Conservation (phyloP, 2,113 vertebrate species). For the Progne subis region DNA sequence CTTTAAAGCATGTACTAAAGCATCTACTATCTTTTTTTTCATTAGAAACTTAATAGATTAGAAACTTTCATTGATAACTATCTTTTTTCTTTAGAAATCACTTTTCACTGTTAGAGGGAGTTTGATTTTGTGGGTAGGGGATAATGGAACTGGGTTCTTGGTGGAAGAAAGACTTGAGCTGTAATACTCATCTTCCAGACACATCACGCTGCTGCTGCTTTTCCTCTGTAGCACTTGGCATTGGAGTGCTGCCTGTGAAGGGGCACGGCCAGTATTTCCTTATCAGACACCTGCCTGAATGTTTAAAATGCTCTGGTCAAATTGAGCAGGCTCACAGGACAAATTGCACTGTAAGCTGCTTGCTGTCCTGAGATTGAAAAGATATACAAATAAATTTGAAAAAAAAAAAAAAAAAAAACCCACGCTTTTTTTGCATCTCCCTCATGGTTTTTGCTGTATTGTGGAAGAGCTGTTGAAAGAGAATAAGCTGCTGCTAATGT, state of each 20-base stretch:
- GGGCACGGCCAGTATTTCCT: background rate
- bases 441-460: conserved; percentile 19
- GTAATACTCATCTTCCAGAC: background rate
- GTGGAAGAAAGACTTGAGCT: background rate
- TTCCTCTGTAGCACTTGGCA: background rate
- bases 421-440: background rate
- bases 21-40: background rate
- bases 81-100: background rate
- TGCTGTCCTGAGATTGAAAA: background rate
- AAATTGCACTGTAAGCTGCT: background rate
- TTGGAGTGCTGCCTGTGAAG: background rate
- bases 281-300: background rate
- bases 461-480: conserved; percentile 24
- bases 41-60: background rate
- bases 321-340: background rate
- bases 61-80: background rate
- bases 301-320: background rate
- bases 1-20: background rate
- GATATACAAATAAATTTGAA: background rate
- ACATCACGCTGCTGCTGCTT: background rate
- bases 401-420: background rate
- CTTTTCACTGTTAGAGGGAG: background rate
- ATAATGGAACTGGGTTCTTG: background rate
- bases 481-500: conserved; percentile 63
- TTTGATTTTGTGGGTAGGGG: background rate